Evolutionary conservation across 1,140 invertebrate genomes (phyloP), one percentile per base, ranked within the genome.

Genomic region (Zaprionus lachaisei): DNA sequence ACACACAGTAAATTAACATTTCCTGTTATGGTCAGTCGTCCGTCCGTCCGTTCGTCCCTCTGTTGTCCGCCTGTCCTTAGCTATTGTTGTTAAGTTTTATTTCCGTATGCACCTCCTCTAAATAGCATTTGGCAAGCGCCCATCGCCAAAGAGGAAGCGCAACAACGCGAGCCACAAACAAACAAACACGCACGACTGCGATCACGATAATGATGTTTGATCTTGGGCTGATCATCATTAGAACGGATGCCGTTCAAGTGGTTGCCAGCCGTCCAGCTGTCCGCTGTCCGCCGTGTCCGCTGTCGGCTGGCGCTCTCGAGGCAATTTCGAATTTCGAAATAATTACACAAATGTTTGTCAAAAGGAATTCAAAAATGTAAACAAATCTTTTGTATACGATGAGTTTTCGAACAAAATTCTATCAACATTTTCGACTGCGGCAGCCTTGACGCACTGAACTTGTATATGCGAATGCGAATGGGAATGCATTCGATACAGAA

Each of bases 91-190:
- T 20, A 20, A 20, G 20, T 20, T 20, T 20, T 66, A 90, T 90
- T 90, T 90, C 85, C 85, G 85, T 79, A 71, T 90, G 85, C 86
- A 91, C 20, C 68, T 57, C 67, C 70, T 85, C 76, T 76, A 90
- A 89, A 89, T 90, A 82, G 82, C 81, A 82, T 66, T 90, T 91
- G 86, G 86, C 86, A 90, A 67, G 60, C 68, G 77, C 79, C 79
- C 82, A 85, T 61, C 83, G 86, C 74, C 83, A 87, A 90, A 75
- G 86, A 90, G 85, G 85, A 90, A 91, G 86, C 82, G 81, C 84
- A 65, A 15, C 20, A 64, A 60, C 65, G 63, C 56, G 72, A 84
- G 85, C 66, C 79, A 63, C 85, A 81, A 76, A 76, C 67, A 77
- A 34, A 34, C 34, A 26, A 56, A 38, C 56, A 69, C 49, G 49